Base-by-base conservation (phyloP, 1,140 invertebrate genomes). In the Polyergus mexicanus region DNA sequence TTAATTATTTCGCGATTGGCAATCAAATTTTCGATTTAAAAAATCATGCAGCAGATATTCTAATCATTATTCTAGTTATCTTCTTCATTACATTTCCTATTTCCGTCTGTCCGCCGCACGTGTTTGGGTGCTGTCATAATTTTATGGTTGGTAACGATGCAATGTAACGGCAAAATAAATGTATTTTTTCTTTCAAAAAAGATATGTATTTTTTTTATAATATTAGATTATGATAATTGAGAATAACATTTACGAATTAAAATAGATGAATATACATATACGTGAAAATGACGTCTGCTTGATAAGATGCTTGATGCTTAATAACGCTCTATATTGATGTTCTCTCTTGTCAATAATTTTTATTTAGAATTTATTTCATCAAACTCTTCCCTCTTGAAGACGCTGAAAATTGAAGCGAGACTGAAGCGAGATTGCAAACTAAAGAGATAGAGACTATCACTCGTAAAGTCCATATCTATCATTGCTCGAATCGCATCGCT, bases 351-450 rank as follows among this genome's bases (percentile, higher is more conserved):
- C 35, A 60, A 62, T 19, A 16, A 75, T 66, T 38, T 38, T 86
- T 86, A 68, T 69, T 88, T 86, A 32, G 51, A 86, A 86, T 80
- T 77, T 32, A 75, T 75, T 85, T 83, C 28, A 16, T 11, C 51
- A 54, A 58, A 32, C 54, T 32, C 38, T 76, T 22, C 41, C 44
- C 38, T 77, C 13, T 51, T 56, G 58, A 44, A 35, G 60, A 62
- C 32, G 28, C 28, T 41, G 56, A 41, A 58, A 78, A 44, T 35
- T 62, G 62, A n/a, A n/a, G n/a, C n/a, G n/a, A n/a, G n/a, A 86
- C 58, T 72, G 25, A 54, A 54, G 74, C 41, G 69, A 81, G 83
- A 74, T 28, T 35, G 47, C 62, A 76, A 81, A 77, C 62, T 84
- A 76, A 85, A 56, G 41, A 56, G 58, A 41, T 54, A 62, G 72